A percentile compares a stretch with the other conserved stretches of the same genome.
Conservation (phyloP, 2,113 vertebrate genomes). For the Ammospiza nelsoni region DNA sequence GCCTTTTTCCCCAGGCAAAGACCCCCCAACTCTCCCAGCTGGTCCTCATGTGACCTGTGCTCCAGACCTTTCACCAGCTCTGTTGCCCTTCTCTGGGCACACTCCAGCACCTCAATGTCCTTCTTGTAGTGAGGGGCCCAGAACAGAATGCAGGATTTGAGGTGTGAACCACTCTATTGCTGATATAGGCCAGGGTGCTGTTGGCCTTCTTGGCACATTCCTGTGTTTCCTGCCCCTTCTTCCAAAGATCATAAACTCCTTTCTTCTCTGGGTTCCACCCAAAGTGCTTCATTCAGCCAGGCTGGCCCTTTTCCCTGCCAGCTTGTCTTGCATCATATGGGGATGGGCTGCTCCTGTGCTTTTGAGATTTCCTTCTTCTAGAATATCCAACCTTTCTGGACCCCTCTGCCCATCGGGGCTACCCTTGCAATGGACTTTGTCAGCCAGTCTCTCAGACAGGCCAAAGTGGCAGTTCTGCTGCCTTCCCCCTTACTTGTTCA, state of each 20-base stretch:
- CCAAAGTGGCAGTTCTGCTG: not conserved
- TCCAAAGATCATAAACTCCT: not conserved
- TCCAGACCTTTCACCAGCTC: not conserved
- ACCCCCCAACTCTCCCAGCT: not conserved
- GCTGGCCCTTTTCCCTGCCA: rapidly evolving
- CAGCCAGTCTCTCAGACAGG: not conserved
- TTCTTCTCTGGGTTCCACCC: not conserved
- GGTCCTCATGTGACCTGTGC: not conserved
- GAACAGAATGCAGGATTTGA: not conserved
- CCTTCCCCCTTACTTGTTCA: not conserved
- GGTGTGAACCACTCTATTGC: not conserved
- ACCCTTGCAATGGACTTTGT: not conserved
- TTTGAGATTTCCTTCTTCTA: not conserved
- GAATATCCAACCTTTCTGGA: not conserved
- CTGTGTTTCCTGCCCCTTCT: not conserved
- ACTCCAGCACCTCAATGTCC: not conserved
- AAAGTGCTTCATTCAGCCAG: not conserved
- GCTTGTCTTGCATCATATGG: not conserved
- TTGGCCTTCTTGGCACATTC: not conserved
- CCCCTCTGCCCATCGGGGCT: not conserved
- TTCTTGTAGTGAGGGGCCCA: not conserved
- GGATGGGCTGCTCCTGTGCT: not conserved
- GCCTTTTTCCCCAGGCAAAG: not conserved
- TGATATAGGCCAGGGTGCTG: not conserved
- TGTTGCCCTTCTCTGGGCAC: not conserved